Evolutionary conservation across 2,797 vertebrate species (phyloP), one percentile per base, ranked within the genome.

Genomic region (Sebastes baramenuke): DNA sequence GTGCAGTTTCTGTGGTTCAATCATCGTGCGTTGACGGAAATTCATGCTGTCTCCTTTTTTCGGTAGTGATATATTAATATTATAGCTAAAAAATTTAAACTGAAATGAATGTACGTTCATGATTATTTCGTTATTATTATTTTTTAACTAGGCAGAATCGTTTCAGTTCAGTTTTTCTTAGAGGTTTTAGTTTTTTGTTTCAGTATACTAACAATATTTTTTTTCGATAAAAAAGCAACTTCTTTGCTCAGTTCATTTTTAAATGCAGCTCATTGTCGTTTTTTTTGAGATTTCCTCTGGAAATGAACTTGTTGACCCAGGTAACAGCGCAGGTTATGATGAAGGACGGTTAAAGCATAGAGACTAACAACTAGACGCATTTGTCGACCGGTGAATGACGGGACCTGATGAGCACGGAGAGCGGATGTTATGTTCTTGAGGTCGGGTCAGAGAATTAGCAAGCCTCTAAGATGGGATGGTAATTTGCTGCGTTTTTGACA

Each of bases 401-500:
- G 80, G 74, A 52, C 66, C 54, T 77, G 77, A 90, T 64, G 82
- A 88, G 81, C 67, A 54, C n/a, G 6, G 56, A 69, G 79, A 81
- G 77, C 54, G 72, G 81, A 94, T 91, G 88, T 89, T 90, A 77
- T 89, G 80, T 38, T 69, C 81, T 81, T 71, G 75, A 75, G 82
- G 83, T 90, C 70, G 73, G 72, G 79, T 81, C 67, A n/a, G 80
- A 72, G 55, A 59, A 79, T 77, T 30, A 71, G 80, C 64, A 30
- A 71, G 83, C 70, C 75, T 87, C 87, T 85, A 61, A 83, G 77
- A 91, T 79, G 87, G 75, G 83, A 90, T 38, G 52, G 78, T 86
- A 88, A 89, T 86, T 80, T 86, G 86, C 87, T 64, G 30, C 32
- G 83, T 87, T 91, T 87, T 87, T 83, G 90, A 89, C 92, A 87